Percentiles rank a stretch among this genome's conserved stretches.
Evolutionary conservation across 2,888 invertebrate species (phyloP).

Genomic region (Trachelus iudaicus): DNA sequence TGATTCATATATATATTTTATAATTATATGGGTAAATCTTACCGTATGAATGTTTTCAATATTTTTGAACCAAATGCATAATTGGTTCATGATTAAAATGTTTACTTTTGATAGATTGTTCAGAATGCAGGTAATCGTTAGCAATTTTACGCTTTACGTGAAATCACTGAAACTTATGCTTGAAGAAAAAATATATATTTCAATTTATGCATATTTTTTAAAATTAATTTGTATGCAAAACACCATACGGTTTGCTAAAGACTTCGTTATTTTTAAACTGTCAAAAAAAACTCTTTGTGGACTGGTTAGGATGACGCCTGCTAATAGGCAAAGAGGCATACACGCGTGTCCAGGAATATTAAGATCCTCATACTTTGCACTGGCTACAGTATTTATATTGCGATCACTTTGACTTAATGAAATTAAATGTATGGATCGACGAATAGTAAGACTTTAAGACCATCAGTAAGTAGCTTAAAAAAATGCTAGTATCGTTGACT

Average conservation of each 20-base stretch:
- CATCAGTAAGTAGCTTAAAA: neutral
- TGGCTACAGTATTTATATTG: too few relatives aligned
- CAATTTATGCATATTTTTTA: too few relatives aligned
- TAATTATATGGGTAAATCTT: neutral
- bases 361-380: neutral
- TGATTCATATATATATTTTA: neutral
- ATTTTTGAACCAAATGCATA: neutral
- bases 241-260: too few relatives aligned
- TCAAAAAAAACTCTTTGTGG: too few relatives aligned
- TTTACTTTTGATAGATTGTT: neutral
- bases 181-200: too few relatives aligned
- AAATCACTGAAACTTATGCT: too few relatives aligned
- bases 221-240: too few relatives aligned
- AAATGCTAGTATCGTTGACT: too few relatives aligned
- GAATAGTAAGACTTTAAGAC: neutral
- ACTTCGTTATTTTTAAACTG: too few relatives aligned
- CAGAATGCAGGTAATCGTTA: neutral
- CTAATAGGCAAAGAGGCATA: neutral
- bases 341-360: slow-evolving; percentile 2
- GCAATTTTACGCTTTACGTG: too few relatives aligned
- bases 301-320: neutral
- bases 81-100: neutral
- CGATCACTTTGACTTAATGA: too few relatives aligned
- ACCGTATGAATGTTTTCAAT: neutral
- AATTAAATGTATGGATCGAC: too few relatives aligned